phyloP scores from a whole-genome alignment of 2,113 vertebrate species.

The Daubentonia madagascariensis region DNA sequence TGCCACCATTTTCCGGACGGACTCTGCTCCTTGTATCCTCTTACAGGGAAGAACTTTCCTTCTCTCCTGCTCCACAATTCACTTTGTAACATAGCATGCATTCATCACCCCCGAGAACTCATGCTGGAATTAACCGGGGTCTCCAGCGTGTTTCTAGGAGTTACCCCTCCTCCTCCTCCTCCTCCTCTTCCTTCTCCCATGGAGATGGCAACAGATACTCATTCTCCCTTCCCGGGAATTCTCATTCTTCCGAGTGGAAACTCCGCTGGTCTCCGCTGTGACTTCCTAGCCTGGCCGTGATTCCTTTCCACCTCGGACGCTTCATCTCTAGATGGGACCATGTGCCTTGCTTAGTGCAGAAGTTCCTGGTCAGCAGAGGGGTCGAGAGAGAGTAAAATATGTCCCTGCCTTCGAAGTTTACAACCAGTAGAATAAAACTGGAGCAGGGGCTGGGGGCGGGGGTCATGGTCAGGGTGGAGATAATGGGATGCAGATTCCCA shows the following conservation, averaged over 20 bases:
- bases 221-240: background rate
- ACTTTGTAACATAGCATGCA: accelerated
- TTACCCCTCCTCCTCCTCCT: background rate
- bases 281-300: background rate
- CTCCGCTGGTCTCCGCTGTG: too few relatives aligned
- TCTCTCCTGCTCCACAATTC: background rate
- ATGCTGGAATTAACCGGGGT: background rate
- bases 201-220: background rate
- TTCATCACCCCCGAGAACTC: background rate
- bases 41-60: too few relatives aligned
- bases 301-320: accelerated
- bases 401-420: background rate
- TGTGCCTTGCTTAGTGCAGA: background rate
- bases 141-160: background rate
- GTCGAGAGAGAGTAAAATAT: too few relatives aligned
- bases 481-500: too few relatives aligned
- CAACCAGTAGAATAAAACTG: background rate
- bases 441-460: accelerated
- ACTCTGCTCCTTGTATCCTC: background rate
- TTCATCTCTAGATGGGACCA: background rate
- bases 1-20: background rate
- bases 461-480: too few relatives aligned
- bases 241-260: background rate
- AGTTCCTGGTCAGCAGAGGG: background rate
- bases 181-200: background rate